A percentile compares a stretch with the other conserved stretches of the same genome.
phyloP scores from a whole-genome alignment of 2,888 invertebrate genomes.

The Ichneumoninae sp. region DNA sequence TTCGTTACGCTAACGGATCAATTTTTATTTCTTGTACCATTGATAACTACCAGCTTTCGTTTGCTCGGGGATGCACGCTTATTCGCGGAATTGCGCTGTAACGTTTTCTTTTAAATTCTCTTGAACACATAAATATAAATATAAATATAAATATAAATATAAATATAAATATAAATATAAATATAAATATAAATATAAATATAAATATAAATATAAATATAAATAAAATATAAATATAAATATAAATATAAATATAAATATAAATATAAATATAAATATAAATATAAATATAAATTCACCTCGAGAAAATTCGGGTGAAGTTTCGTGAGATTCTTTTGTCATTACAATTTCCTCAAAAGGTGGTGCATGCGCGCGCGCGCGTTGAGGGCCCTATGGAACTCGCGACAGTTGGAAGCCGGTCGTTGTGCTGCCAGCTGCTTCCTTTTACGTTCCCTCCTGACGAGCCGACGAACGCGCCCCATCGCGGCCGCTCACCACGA shows the following conservation, averaged over 20 bases:
- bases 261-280: no score
- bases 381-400: background rate
- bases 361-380: background rate
- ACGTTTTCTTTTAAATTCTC: background rate
- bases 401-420: conserved; percentile 56
- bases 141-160: no score
- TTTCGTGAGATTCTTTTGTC: conserved; percentile 1
- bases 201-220: no score
- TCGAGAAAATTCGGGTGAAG: background rate
- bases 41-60: background rate
- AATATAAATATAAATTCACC: no score
- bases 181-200: no score
- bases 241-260: background rate
- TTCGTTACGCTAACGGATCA: conserved; percentile 13
- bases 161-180: no score
- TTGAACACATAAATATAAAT: no score
- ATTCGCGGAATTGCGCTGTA: background rate
- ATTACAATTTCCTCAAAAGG: conserved; percentile 17
- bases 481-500: conserved; percentile 19
- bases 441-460: conserved; percentile 60
- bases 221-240: background rate
- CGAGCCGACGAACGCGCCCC: conserved; percentile 44
- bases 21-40: background rate
- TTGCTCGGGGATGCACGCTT: background rate
- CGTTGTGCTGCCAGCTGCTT: conserved; percentile 60